Evolutionary conservation across 2,888 invertebrate species (phyloP), one percentile per base, ranked within the genome.

Genomic region (Selenia dentaria): DNA sequence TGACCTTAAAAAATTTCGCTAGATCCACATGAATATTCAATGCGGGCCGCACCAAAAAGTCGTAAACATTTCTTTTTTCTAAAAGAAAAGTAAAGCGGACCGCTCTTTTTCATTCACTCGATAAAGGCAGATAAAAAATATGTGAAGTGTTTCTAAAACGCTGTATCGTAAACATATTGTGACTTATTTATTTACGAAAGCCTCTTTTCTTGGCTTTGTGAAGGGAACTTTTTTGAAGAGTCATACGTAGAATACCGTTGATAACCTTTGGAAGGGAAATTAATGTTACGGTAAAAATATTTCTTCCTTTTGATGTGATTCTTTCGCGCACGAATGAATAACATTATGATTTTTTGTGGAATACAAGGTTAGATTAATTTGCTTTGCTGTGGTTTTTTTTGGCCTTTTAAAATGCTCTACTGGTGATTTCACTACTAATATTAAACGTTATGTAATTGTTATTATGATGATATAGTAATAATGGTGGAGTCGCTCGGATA

Each of bases 21-120:
- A 64, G 69, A 65, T 61, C 58, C 44, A 50, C 52, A 76, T 78
- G 74, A 76, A 78, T 78, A 78, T 78, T 78, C 74, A 77, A 43
- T 57, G 59, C 49, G 39, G 39, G 10, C 54, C 41, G 45, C 57
- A 54, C 57, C 62, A 64, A 73, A 69, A 61, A 59, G 50, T 57
- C 55, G 52, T 54, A 60, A 60, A 57, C 57, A 64, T 63, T 57
- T 60, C 52, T 65, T 64, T 61, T 50, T 49, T 38, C 22, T 28
- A 41, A 45, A 41, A 41, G 41, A 55, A 67, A 65, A 60, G 62
- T 57, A 66, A 66, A 62, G 51, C 59, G 57, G 55, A 59, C 59
- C 54, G 61, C 62, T 45, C 60, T 70, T 69, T 66, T 64, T 62
- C 60, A 57, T 59, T 51, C 50, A 54, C 44, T 63, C 64, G 67